phyloP scores from a whole-genome alignment of 2,797 vertebrate species.

The Galagoides demidoff region DNA sequence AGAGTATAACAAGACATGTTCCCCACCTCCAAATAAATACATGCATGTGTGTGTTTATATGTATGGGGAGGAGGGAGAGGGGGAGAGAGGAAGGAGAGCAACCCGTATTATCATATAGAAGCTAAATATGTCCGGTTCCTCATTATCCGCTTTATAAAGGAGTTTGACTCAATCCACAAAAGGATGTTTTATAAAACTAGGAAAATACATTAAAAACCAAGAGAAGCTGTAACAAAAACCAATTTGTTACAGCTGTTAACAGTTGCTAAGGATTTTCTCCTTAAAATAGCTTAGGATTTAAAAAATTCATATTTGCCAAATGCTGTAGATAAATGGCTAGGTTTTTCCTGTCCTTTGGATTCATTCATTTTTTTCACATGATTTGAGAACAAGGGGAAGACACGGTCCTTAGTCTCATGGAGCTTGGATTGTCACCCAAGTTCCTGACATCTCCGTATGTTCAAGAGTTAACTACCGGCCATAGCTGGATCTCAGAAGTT shows the following conservation, averaged over 20 bases:
- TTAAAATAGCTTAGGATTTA: neutral
- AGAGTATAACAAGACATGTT: slow-evolving; percentile 5
- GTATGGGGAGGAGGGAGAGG: neutral
- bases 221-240: neutral
- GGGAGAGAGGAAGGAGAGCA: neutral
- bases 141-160: neutral
- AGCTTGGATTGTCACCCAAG: neutral
- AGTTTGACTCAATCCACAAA: neutral
- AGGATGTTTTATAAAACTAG: slow-evolving; percentile 1
- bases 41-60: neutral
- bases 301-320: neutral
- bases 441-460: neutral
- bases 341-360: neutral
- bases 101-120: neutral
- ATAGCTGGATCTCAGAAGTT: neutral
- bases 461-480: neutral
- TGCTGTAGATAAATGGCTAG: neutral
- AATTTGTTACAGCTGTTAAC: neutral
- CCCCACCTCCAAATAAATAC: neutral
- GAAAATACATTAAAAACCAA: neutral
- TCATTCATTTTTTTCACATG: neutral
- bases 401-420: neutral
- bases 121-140: neutral
- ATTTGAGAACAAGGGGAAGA: neutral
- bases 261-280: neutral